A percentile compares a stretch with the other conserved stretches of the same genome.
Conservation (phyloP, 2,113 vertebrate genomes). For the Grantiella picta region DNA sequence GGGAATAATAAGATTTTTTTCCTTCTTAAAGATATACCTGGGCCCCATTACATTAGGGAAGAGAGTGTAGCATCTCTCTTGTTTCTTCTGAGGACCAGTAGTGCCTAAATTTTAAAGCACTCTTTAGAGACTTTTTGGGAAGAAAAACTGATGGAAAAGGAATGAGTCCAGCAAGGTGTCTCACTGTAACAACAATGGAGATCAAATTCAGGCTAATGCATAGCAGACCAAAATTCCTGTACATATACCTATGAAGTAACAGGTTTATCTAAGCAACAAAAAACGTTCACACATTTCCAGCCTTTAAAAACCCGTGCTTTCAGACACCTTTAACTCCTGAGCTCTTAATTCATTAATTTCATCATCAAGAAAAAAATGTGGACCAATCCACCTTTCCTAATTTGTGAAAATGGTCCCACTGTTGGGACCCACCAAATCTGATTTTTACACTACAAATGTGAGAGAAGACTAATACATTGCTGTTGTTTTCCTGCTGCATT, state of each 20-base stretch:
- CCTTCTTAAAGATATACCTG: not conserved
- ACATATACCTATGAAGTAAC: not conserved
- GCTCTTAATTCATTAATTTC: not conserved
- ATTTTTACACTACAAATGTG: not conserved
- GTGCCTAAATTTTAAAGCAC: not conserved
- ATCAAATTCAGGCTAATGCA: not conserved
- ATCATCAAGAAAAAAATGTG: not conserved
- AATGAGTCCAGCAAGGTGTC: not conserved
- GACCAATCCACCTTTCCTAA: not conserved
- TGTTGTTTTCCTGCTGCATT: not conserved
- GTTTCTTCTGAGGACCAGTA: not conserved
- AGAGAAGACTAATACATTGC: not conserved
- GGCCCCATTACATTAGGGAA: not conserved
- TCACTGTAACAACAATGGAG: not conserved
- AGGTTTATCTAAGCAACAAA: not conserved
- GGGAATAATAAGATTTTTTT: not conserved
- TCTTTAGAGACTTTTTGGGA: not conserved
- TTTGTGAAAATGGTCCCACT: not conserved
- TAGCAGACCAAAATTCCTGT: not conserved
- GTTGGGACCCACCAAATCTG: not conserved
- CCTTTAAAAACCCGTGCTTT: not conserved
- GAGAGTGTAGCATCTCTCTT: not conserved
- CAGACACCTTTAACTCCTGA: not conserved
- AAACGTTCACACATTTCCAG: accelerated
- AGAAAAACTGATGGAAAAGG: not conserved